A percentile compares a stretch with the other conserved stretches of the same genome.
Evolutionary conservation across 2,888 invertebrate species (phyloP).

Genomic region (Pristionchus maxplancki): DNA sequence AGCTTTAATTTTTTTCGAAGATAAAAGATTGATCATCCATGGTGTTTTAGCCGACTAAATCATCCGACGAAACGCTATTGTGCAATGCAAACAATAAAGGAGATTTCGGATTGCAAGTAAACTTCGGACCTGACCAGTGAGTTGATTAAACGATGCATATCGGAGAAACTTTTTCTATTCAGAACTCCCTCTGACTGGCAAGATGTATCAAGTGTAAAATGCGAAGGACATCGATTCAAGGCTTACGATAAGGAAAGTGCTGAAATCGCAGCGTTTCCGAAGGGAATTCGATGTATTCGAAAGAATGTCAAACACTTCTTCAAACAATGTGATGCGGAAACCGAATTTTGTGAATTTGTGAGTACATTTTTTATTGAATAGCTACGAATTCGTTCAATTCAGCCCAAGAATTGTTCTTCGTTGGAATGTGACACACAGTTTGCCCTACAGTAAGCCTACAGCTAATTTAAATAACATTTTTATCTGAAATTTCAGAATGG

Average conservation of each 20-base stretch:
- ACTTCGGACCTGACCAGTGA: not conserved
- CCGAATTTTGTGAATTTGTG: not conserved
- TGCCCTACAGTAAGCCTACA: not conserved
- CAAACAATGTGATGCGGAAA: not conserved
- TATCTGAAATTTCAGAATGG: not conserved
- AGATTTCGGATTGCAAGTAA: not conserved
- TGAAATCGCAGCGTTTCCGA: not conserved
- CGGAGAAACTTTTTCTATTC: not conserved
- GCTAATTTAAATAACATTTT: not conserved
- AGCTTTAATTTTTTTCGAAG: too few relatives aligned
- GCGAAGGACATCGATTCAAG: not conserved
- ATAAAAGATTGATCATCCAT: too few relatives aligned
- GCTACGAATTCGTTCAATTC: not conserved
- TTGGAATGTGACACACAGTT: not conserved
- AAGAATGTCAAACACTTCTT: not conserved
- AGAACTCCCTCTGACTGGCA: not conserved
- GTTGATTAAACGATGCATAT: not conserved
- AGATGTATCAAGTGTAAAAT: not conserved
- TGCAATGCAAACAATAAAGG: not conserved
- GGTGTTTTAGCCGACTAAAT: too few relatives aligned
- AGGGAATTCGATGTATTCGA: not conserved
- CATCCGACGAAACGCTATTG: too few relatives aligned
- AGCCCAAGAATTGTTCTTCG: not conserved
- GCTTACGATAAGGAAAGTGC: not conserved
- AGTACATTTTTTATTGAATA: not conserved